Percentiles rank a stretch among this genome's conserved stretches.
phyloP scores from a whole-genome alignment of 2,888 invertebrate species.

The Nymphalis urticae region DNA sequence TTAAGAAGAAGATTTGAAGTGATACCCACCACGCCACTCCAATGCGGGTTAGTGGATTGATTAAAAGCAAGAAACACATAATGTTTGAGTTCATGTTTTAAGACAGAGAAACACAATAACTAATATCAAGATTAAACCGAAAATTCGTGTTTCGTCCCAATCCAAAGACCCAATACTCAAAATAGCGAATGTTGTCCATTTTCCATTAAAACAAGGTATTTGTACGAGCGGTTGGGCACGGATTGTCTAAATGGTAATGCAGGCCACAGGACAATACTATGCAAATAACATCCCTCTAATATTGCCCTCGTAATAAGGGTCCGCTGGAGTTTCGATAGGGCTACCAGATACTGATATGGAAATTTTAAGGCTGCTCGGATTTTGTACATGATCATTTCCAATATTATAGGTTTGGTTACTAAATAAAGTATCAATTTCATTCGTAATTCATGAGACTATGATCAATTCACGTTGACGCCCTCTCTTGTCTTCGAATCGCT shows the following conservation, averaged over 20 bases:
- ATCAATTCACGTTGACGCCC: too few species aligned
- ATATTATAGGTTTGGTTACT: neutral
- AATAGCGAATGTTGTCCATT: slow-evolving; percentile 26
- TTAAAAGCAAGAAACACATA: too few species aligned
- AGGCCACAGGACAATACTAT: slow-evolving; percentile 61
- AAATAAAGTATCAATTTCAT: neutral
- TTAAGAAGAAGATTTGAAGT: too few species aligned
- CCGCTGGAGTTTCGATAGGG: slow-evolving; percentile 18
- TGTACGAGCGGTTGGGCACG: slow-evolving; percentile 43
- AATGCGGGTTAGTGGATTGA: too few species aligned
- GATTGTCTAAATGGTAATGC: slow-evolving; percentile 70
- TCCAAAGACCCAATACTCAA: slow-evolving; percentile 13
- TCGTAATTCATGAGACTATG: too few species aligned
- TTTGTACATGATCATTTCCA: neutral
- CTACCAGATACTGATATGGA: slow-evolving; percentile 2
- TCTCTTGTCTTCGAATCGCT: too few species aligned
- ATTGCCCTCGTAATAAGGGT: slow-evolving; percentile 58
- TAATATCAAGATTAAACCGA: too few species aligned
- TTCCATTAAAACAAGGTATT: slow-evolving; percentile 45
- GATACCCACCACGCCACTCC: too few species aligned
- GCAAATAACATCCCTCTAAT: slow-evolving; percentile 62
- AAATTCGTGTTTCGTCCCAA: neutral
- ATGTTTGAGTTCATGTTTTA: too few species aligned
- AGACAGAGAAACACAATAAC: too few species aligned
- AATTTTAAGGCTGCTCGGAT: neutral